Base-by-base conservation (phyloP, 2,113 vertebrate species). In the Dasyurus viverrinus region DNA sequence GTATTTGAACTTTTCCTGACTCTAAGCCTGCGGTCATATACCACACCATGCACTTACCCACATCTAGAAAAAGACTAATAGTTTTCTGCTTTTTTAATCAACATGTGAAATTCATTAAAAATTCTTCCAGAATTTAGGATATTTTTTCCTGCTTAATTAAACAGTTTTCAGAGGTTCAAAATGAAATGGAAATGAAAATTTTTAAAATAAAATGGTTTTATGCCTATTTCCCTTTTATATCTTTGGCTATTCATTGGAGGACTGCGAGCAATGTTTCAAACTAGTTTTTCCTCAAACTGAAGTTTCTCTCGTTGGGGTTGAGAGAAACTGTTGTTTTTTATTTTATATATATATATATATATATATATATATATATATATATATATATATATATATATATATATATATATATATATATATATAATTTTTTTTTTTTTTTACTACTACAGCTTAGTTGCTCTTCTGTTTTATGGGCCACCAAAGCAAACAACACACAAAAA, bases 111-210 rank as follows among this genome's bases (percentile, higher is more conserved):
- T 95, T 89, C 24, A 42, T 94, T 60, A 60, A 60, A 60, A 0
- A 0, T 48, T 22, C 68, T 57, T n/a, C 54, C 0, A 11, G 23
- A 36, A 8, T 3, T 60, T 92, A 76, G 4, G 11, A 27, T 2
- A 30, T 57, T 91, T 94, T 93, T 90, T 90, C 22, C 53, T 91
- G 19, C 90, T 68, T 90, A 68, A 42, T 60, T 50, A 36, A 90
- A 48, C 19, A 54, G 27, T 92, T 96, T 91, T 19, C 42, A 95
- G 52, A n/a, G 89, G 60, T 92, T 90, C 30, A n/a, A 76, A 76
- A 76, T 27, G 23, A 5, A 91, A 50, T 91, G 89, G 42, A 24
- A 10, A 60, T 16, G 1, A 76, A n/a, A 76, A n/a, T 1, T 60
- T 60, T 36, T 2, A 36, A 30, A 60, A 36, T 60, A 60, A 60